Base-by-base conservation (phyloP, 1,140 invertebrate genomes). In the Onthophagus taurus region DNA sequence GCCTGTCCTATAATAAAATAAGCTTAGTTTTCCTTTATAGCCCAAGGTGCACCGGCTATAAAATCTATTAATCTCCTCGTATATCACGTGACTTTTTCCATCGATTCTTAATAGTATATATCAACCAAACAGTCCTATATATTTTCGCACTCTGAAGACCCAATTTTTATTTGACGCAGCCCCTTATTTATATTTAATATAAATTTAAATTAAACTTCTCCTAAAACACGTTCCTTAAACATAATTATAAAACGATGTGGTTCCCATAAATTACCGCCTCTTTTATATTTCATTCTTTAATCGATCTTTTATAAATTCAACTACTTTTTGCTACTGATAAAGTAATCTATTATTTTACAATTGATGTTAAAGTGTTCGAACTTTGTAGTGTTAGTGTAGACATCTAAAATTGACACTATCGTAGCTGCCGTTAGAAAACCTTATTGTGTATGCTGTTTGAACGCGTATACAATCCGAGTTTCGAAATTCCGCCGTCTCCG, bases 1-100 rank as follows among this genome's bases (percentile, higher is more conserved):
- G 39, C 45, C 20, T 42, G 16, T 43, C 44, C 38, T 39, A 36
- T 44, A 50, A 44, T 50, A 50, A 50, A 50, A 50, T 47, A 50
- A 47, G 48, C 45, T 50, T 47, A 50, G 38, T 50, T 50, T 42
- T 49, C 44, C 14, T 19, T 24, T 31, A 35, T 18, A 31, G 30
- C 20, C 16, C 16, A 13, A 24, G 13, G 42, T 24, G 42, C 44
- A 39, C 29, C 44, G 12, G 44, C 35, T 20, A 39, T 45, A 45
- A 45, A 45, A 39, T 21, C 42, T 36, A 44, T 44, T 44, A 31
- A 44, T 34, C 42, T 31, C 31, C 16, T 21, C 16, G 18, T 45
- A 45, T 37, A 36, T 45, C 44, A 45, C 34, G 14, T 11, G 14
- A 16, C 13, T 24, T n/a, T 19, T 24, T n/a, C 23, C 44, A 12